phyloP scores from a whole-genome alignment of 1,140 invertebrate species.

The Thrips palmi region DNA sequence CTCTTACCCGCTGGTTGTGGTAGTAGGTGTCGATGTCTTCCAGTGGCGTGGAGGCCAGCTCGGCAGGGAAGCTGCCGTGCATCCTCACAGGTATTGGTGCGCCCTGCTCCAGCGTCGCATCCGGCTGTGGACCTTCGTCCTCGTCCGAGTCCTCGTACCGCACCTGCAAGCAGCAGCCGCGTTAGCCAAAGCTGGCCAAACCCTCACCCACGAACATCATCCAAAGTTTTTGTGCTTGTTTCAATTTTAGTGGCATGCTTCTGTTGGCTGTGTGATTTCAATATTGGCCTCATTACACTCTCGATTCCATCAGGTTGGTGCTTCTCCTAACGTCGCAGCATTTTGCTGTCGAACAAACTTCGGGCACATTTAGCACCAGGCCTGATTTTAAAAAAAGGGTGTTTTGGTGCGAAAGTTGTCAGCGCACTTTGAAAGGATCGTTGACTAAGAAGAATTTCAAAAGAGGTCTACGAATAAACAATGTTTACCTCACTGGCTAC shows the following conservation, averaged over 20 bases:
- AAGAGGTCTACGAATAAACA: too few species aligned
- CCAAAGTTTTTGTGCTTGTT: neutral
- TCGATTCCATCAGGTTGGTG: too few species aligned
- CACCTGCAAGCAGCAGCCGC: slow-evolving; percentile 35
- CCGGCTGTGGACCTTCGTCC: slow-evolving; percentile 86
- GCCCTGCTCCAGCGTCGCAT: slow-evolving; percentile 82
- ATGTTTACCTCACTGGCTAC: too few species aligned
- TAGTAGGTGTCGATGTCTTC: slow-evolving; percentile 91
- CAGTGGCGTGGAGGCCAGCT: slow-evolving; percentile 80
- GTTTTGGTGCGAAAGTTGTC: too few species aligned
- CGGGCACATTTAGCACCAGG: too few species aligned
- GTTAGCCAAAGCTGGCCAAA: neutral
- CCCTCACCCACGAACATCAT: slow-evolving; percentile 4
- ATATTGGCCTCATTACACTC: too few species aligned
- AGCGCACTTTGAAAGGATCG: too few species aligned
- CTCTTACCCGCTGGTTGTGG: slow-evolving; percentile 72
- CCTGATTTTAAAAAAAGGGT: too few species aligned
- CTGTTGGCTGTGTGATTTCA: neutral
- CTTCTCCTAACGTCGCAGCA: too few species aligned
- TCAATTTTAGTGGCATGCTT: neutral
- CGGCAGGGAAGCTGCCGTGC: slow-evolving; percentile 74
- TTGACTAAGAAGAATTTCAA: too few species aligned
- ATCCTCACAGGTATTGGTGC: slow-evolving; percentile 72
- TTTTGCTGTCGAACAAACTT: too few species aligned
- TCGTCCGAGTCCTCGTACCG: slow-evolving; percentile 91